phyloP scores from a whole-genome alignment of 2,888 invertebrate genomes.

The Hydrotaea cyrtoneurina region DNA sequence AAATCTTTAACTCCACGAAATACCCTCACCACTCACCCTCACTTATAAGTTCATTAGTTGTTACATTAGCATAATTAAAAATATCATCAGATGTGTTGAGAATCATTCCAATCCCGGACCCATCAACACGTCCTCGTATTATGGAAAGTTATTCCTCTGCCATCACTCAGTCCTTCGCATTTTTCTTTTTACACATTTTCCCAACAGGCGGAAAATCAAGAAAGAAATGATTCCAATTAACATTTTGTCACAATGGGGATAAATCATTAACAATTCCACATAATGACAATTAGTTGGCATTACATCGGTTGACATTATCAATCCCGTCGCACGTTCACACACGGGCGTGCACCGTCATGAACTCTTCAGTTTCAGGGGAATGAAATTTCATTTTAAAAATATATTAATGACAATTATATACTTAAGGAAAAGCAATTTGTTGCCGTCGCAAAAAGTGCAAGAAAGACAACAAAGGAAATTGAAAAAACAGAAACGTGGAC shows the following conservation, averaged over 20 bases:
- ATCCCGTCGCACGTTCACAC: too few relatives aligned
- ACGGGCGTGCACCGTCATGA: too few relatives aligned
- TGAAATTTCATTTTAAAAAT: constrained; percentile 15
- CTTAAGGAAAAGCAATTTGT: constrained; percentile 13
- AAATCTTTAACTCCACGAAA: neutral
- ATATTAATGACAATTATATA: constrained; percentile 40
- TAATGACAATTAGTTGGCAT: constrained; percentile 24
- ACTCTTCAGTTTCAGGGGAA: neutral
- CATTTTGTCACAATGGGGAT: constrained; percentile 21
- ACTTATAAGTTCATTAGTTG: constrained; percentile 7
- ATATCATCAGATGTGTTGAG: constrained; percentile 8
- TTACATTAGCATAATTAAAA: constrained; percentile 21
- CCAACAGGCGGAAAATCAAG: too few relatives aligned
- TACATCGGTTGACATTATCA: neutral
- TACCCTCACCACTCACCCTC: neutral
- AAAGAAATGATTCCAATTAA: constrained; percentile 14
- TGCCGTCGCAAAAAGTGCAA: neutral
- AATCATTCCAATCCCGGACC: constrained; percentile 2
- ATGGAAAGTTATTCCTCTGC: neutral
- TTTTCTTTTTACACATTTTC: neutral
- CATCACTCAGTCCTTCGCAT: neutral
- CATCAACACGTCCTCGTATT: neutral
- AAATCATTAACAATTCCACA: constrained; percentile 20
- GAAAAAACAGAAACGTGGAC: neutral
- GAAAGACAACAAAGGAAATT: constrained; percentile 11